Evolutionary conservation across 2,113 vertebrate genomes (phyloP).

Genomic region (Pardalotus punctatus): DNA sequence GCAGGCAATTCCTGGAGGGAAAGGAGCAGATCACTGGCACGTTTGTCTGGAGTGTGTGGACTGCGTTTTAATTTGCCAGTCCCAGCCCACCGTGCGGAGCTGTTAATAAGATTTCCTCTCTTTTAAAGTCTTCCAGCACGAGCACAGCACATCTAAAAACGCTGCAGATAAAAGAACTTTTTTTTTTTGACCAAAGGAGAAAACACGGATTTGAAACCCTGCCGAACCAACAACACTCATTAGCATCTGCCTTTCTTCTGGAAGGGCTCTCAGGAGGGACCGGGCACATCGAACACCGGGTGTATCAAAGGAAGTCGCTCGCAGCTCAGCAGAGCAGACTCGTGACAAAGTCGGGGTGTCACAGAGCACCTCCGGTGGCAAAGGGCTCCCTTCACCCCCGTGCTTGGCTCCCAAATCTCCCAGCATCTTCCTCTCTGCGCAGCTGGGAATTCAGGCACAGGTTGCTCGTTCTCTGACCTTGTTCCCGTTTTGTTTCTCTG

Average conservation of each 20-base stretch:
- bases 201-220: conserved; percentile 8
- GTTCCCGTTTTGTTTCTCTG: not conserved
- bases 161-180: conserved; percentile 35
- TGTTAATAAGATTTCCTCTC: conserved; percentile 33
- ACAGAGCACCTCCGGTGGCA: not conserved
- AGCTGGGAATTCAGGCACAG: not conserved
- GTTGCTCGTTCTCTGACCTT: rapidly evolving
- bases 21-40: not conserved
- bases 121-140: conserved; percentile 28
- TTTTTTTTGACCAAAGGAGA: not conserved
- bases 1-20: not conserved
- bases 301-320: not conserved
- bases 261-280: not conserved
- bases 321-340: not conserved
- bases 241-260: conserved; percentile 35
- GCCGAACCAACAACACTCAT: conserved; percentile 3
- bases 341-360: rapidly evolving
- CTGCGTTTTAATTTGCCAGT: not conserved
- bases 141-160: conserved; percentile 34
- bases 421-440: rapidly evolving
- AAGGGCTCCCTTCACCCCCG: not conserved
- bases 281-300: not conserved
- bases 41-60: not conserved
- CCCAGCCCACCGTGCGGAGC: not conserved
- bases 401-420: not conserved